A percentile compares a stretch with the other conserved stretches of the same genome.
phyloP scores from a whole-genome alignment of 1,140 invertebrate species.

The Olivierus martensii region DNA sequence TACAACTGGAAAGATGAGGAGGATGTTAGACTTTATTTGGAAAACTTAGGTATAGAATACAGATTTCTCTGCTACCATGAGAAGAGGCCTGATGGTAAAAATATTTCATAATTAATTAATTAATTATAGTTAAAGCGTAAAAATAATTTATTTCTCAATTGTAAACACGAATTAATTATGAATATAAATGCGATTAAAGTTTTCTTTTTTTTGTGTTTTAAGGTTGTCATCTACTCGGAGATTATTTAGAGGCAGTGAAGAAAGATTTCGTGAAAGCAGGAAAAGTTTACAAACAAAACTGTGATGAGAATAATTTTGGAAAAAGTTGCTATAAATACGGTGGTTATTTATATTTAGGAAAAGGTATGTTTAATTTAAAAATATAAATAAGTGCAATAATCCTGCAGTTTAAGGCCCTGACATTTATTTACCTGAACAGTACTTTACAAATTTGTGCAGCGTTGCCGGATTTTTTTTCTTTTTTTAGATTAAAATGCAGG shows the following conservation, averaged over 20 bases:
- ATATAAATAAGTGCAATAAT: no score
- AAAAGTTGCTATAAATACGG: conserved; percentile 76
- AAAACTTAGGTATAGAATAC: conserved; percentile 83
- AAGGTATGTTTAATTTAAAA: conserved; percentile 18
- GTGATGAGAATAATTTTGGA: conserved; percentile 60
- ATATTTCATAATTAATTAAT: conserved; percentile 3
- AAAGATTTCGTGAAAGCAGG: conserved; percentile 60
- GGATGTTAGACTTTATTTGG: conserved; percentile 70
- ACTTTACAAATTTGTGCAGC: no score
- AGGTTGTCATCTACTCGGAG: conserved; percentile 83
- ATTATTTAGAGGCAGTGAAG: conserved; percentile 69
- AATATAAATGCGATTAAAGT: no score
- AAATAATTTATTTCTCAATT: neutral
- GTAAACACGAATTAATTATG: no score
- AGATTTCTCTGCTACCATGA: conserved; percentile 75
- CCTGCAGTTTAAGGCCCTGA: no score
- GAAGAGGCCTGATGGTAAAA: conserved; percentile 58
- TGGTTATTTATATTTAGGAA: conserved; percentile 40
- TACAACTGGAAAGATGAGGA: conserved; percentile 62
- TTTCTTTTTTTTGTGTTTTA: conserved; percentile 21
- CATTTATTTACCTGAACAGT: no score
- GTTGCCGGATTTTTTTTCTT: no score
- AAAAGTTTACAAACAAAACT: conserved; percentile 65
- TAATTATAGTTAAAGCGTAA: no score
- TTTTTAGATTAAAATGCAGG: no score